Base-by-base conservation (phyloP, 2,888 invertebrate species). In the Zelleria hepariella region DNA sequence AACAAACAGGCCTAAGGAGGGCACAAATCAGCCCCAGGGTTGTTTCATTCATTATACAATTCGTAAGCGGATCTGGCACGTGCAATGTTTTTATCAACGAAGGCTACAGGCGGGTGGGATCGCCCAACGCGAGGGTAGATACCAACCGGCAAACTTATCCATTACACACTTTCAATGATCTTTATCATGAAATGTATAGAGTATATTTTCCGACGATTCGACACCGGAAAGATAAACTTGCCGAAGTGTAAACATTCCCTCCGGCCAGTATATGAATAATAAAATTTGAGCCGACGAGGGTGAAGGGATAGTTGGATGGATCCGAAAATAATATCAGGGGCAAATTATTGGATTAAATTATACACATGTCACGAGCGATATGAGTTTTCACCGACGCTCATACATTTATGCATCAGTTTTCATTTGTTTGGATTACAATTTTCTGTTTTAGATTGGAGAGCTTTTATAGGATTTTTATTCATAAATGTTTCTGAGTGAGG, bases 71-170 rank as follows among this genome's bases (percentile, higher is more conserved):
- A 77, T 80, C 74, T 73, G 76, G 79, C 85, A 84, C 85, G 86
- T 83, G 86, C 83, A 80, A 70, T 78, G 83, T 83, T 84, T 85
- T 80, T 83, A 79, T 85, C 79, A 78, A 71, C 76, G 74, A 69
- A 65, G 18, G 48, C 47, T 47, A 48, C 32, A 42, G 15, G 10
- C 32, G 59, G 58, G 70, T 66, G 68, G 63, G 65, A 68, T 68
- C 71, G 65, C 79, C 77, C 78, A 80, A 10, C 56, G 8, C 15
- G 20, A 20, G 26, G 54, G 25, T n/a, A 26, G n/a, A 25, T 26
- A 54, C 15, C 47, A 21, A 18, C 25, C 51, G n/a, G n/a, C 51
- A 51, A 51, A 51, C 51, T 51, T 21, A 10, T 21, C 23, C 20
- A 51, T 21, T 49, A 49, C 6, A 26, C 3, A 55, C n/a, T 25